These are phyloP conservation scores for Triplophysa yarkandensis DNA, from an alignment of 2,797 vertebrate species.

Conservation along the genomic window DNA sequence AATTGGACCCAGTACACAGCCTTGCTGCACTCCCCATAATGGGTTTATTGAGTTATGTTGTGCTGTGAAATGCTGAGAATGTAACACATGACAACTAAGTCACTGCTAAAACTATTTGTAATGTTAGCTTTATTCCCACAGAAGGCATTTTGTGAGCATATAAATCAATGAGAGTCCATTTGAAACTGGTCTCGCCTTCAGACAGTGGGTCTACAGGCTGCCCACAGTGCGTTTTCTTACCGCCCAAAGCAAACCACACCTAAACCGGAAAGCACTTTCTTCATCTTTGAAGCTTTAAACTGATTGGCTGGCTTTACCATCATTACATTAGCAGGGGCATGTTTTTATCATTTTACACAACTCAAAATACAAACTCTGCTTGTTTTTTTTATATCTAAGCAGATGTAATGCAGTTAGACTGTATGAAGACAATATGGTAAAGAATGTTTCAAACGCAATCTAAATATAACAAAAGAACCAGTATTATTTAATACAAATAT, in stretches of 20 bases:
- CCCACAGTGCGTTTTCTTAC: background rate
- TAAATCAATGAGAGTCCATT: background rate
- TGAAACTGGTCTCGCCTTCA: background rate
- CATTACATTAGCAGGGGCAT: background rate
- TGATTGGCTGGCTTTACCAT: constrained; percentile 10
- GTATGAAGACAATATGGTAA: too few species aligned
- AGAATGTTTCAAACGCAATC: background rate
- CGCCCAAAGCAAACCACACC: background rate
- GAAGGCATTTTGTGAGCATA: background rate
- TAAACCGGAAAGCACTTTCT: background rate
- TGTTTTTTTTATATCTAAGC: background rate
- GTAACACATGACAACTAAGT: background rate
- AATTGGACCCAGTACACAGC: constrained; percentile 19
- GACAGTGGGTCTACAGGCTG: background rate
- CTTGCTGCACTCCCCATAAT: constrained; percentile 10
- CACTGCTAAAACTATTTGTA: background rate
- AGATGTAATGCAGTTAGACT: background rate
- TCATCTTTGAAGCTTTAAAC: background rate
- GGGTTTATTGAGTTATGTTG: background rate
- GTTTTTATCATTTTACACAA: background rate
- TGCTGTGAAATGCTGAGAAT: constrained; percentile 2
- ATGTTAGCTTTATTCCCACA: constrained; percentile 7
- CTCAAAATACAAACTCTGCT: background rate
- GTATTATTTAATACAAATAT: background rate
- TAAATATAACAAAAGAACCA: background rate